Evolutionary conservation across 1,140 invertebrate genomes (phyloP).

Genomic region (Phocides pigmalion): DNA sequence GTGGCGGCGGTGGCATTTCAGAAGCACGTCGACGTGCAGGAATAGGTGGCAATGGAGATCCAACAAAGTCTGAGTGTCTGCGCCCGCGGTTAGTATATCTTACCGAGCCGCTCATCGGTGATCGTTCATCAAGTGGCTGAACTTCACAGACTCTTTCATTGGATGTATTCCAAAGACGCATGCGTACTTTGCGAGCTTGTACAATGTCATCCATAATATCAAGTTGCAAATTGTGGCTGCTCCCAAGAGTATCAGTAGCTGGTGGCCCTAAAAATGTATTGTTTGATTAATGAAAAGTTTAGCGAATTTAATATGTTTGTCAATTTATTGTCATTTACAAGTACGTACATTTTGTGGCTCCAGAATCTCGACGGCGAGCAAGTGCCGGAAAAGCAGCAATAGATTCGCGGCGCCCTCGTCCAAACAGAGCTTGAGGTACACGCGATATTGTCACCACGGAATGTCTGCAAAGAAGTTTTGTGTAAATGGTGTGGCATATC

Average conservation of each 20-base stretch:
- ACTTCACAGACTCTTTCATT: constrained; percentile 92
- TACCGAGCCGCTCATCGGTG: constrained; percentile 73
- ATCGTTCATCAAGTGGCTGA: constrained; percentile 88
- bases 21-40: constrained; percentile 86
- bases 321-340: neutral
- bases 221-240: constrained; percentile 91
- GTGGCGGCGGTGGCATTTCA: constrained; percentile 85
- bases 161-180: constrained; percentile 93
- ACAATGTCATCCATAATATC: constrained; percentile 95
- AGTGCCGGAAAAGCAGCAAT: constrained; percentile 89
- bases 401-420: constrained; percentile 90
- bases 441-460: constrained; percentile 93
- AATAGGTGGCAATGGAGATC: constrained; percentile 82
- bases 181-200: constrained; percentile 90
- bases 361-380: constrained; percentile 64
- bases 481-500: constrained; percentile 12
- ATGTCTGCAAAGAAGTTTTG: constrained; percentile 83
- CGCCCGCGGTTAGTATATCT: constrained; percentile 85
- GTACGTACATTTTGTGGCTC: constrained; percentile 72
- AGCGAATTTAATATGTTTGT: neutral
- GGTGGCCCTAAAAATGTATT: constrained; percentile 84
- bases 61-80: constrained; percentile 89
- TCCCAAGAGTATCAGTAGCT: constrained; percentile 87
- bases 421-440: constrained; percentile 89
- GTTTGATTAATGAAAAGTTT: neutral